phyloP scores from a whole-genome alignment of 2,797 vertebrate species.

The Tolypeutes matacus region DNA sequence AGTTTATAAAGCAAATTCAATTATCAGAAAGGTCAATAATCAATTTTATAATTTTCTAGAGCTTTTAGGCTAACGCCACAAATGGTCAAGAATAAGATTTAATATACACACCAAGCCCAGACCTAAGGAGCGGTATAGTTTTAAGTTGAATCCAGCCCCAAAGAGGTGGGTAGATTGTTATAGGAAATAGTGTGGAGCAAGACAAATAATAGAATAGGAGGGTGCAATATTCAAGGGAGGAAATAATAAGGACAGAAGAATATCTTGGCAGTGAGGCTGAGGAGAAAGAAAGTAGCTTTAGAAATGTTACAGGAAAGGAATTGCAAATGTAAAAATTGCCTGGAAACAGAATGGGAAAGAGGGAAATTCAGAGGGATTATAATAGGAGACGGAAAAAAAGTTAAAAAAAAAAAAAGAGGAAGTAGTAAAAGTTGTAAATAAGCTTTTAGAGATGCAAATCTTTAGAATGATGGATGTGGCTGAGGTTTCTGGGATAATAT shows the following conservation, averaged over 20 bases:
- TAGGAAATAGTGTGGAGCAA: neutral
- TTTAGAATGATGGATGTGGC: neutral
- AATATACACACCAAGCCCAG: neutral
- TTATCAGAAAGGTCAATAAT: neutral
- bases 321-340: neutral
- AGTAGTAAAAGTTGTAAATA: neutral
- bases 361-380: neutral
- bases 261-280: neutral
- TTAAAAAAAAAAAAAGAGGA: neutral
- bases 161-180: neutral
- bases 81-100: constrained; percentile 40
- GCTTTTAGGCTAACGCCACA: constrained; percentile 11
- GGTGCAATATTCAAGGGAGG: neutral
- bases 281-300: neutral
- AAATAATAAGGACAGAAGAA: neutral
- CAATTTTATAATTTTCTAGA: neutral
- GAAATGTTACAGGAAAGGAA: neutral
- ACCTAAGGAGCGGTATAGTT: neutral
- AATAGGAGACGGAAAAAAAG: neutral
- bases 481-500: neutral
- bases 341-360: constrained; percentile 20
- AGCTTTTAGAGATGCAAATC: neutral
- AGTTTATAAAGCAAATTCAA: neutral
- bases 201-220: neutral
- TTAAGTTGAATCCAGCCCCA: neutral